Evolutionary conservation across 2,888 invertebrate genomes (phyloP), one percentile per base, ranked within the genome.

Genomic region (Hoplodrina ambigua): DNA sequence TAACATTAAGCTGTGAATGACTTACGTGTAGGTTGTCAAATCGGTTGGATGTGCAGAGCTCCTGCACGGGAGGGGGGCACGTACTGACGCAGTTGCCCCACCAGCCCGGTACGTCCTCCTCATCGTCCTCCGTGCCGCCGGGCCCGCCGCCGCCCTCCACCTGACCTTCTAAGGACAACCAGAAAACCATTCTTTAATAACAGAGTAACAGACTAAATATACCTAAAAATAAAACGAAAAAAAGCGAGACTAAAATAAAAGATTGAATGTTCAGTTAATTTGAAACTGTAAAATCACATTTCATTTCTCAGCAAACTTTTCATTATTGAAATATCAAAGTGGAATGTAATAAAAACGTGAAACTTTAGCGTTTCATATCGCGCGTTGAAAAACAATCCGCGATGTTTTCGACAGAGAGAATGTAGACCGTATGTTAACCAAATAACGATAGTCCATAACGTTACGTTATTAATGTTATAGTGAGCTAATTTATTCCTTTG

Each of bases 11-110:
- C 4, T 6, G 46, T 46, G 46, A 4, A 13, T 30, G 79, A 96
- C 96, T 96, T 92, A 98, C 98, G 95, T 98, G 98, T 59, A 97
- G 95, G 92, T 98, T 98, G 87, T 97, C 96, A 94, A 98, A 98
- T 87, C 98, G 97, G 92, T 98, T 98, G 46, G 97, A 97, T 61
- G 97, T 96, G 89, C 97, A 98, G 41, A 98, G 92, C 60, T 96
- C 94, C 73, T 96, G 94, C 64, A 97, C 87, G 44, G 96, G 94
- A 69, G 94, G 90, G 62, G 96, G 96, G 69, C 96, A 87, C 19
- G 91, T 89, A 87, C 91, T 91, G 87, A 95, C 89, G 85, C 94
- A 96, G 25, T 91, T 88, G 50, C 91, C 88, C 88, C 94, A 94
- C 80, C 96, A 96, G 75, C 92, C 91, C 53, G 81, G 89, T 8